Base-by-base conservation (phyloP, 2,797 vertebrate species). In the Microctenopoma stevenorrisi region DNA sequence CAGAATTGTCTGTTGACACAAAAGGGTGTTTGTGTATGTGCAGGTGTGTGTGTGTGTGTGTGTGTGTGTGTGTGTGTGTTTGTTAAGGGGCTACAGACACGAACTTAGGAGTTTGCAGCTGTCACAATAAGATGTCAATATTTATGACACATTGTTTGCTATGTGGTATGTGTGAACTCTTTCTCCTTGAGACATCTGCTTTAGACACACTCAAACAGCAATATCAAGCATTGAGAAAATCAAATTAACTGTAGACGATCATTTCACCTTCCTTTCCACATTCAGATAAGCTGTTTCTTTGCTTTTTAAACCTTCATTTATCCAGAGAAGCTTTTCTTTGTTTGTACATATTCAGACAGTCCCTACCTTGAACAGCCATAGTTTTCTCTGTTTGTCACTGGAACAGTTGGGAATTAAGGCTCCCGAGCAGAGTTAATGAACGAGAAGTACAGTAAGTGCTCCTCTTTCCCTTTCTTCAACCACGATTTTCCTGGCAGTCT, bases 81-180 rank as follows among this genome's bases (percentile, higher is more conserved):
- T 88, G 76, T 81, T 70, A 81, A 85, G 61, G 78, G 83, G 78
- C 54, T 84, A 72, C 77, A 86, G 82, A 86, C 85, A 84, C 83
- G 68, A 89, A 89, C 81, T 89, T 85, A 76, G 88, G 86, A 86
- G 81, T 82, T 86, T 81, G 81, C 79, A 79, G 87, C 90, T 87
- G 87, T 90, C 89, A 90, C 79, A 74, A 71, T 66, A 83, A 87
- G 74, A 78, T 86, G 91, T 90, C 92, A 91, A 83, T 91, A 87
- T 90, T 92, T 90, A 85, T 86, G 86, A 91, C 83, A 88, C 28
- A 65, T 68, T 82, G 75, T 88, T 87, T 87, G 77, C 71, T 72
- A 51, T 86, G 72, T 75, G 70, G 49, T 78, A 67, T 18, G 64
- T 83, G 83, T 78, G 77, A 87, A 85, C 81, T 74, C 57, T 62